Evolutionary conservation across 2,113 vertebrate species (phyloP), one percentile per base, ranked within the genome.

Genomic region (Rhinoderma darwinii): DNA sequence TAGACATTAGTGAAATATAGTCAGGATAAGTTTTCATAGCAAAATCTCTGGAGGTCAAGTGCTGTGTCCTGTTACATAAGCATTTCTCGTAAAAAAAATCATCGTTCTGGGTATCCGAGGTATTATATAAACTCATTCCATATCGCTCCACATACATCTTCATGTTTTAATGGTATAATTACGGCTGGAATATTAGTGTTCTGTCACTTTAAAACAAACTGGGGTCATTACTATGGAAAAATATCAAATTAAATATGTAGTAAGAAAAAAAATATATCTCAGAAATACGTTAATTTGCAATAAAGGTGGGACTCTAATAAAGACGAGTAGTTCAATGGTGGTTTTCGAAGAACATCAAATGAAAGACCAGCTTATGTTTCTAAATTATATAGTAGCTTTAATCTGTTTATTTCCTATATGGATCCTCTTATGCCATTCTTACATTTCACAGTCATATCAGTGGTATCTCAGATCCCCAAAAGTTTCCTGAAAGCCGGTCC

Each of bases 1-100:
- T 81, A 63, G 35, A 81, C 78, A 81, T 63, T 20, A 43, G 78
- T 81, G 41, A 81, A 43, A 81, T 81, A 81, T 63, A 30, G 25
- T 81, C 56, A 18, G 37, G 39, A 81, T 63, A 81, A n/a, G 56
- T 81, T 63, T 43, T 27, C 78, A 81, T 63, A 77, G 75, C 27
- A 59, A 81, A 81, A 81, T 81, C 78, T 81, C 78, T 61, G 20
- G 78, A 81, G 78, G 78, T 81, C 78, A 81, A 59, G 35, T 41
- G 56, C 78, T 43, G 56, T 43, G 78, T 63, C 78, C 78, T 63
- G 51, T 63, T 81, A 63, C 37, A 41, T 81, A 81, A 81, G 63
- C 39, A 81, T 63, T 18, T 59, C 56, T n/a, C n/a, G 12, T 61
- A 30, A 81, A 63, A 43, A n/a, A n/a, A n/a, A n/a, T n/a, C 78